These are phyloP conservation scores for Coracopsis vasa DNA, from an alignment of 2,113 vertebrate species.

Conservation along the genomic window DNA sequence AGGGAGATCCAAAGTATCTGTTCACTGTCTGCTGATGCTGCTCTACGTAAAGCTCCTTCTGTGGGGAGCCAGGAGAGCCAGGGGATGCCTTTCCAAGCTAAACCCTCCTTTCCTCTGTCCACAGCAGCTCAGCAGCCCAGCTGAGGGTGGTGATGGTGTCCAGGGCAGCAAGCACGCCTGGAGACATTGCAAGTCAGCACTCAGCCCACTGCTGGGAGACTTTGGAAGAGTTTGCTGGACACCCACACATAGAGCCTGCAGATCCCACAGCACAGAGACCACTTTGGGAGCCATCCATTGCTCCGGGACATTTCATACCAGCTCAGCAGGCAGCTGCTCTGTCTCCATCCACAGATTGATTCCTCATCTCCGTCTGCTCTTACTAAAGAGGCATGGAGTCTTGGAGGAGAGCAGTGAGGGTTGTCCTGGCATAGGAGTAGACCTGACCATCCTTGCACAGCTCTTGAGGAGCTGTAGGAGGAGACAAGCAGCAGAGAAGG, in stretches of 20 bases:
- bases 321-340: neutral
- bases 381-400: neutral
- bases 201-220: neutral
- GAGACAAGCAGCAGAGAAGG: neutral
- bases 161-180: neutral
- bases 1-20: neutral
- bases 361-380: neutral
- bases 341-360: neutral
- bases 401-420: neutral
- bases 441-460: neutral
- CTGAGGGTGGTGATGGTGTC: neutral
- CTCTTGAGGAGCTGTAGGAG: neutral
- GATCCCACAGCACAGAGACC: neutral
- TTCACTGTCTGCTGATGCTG: neutral
- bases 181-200: neutral
- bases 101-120: neutral
- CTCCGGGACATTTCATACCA: neutral
- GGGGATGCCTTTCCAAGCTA: neutral
- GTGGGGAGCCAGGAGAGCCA: neutral
- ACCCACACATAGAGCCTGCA: neutral
- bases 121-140: neutral
- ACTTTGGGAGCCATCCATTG: neutral
- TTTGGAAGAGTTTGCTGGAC: neutral
- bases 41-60: neutral
- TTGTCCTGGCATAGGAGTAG: neutral